Percentiles rank a stretch among this genome's conserved stretches.
phyloP scores from a whole-genome alignment of 2,888 invertebrate genomes.

The Hirtodrosophila confusa region DNA sequence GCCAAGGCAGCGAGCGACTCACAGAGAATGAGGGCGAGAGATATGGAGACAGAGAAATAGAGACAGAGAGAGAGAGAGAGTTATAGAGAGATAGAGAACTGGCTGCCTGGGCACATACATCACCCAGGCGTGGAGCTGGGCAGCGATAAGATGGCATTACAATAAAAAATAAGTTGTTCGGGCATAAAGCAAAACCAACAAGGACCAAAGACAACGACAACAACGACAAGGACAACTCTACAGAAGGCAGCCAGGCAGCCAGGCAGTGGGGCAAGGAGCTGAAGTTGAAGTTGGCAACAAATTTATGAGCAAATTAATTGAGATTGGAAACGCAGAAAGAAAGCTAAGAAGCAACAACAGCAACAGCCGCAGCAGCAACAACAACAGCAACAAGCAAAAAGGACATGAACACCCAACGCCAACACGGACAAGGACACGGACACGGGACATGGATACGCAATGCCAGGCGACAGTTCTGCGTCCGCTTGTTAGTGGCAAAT shows the following conservation, averaged over 20 bases:
- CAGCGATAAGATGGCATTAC: constrained; percentile 73
- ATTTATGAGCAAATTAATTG: constrained; percentile 82
- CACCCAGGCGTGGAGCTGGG: constrained; percentile 42
- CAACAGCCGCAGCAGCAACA: constrained; percentile 10
- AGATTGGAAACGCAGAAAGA: constrained; percentile 78
- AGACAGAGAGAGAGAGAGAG: background rate
- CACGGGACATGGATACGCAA: constrained; percentile 54
- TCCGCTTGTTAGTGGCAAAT: constrained; percentile 68
- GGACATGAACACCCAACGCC: constrained; percentile 22
- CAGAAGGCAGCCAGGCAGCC: constrained; percentile 4
- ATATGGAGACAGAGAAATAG: background rate
- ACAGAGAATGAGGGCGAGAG: background rate
- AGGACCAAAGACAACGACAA: constrained; percentile 34
- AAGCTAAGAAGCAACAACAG: constrained; percentile 40
- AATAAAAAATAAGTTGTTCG: constrained; percentile 70
- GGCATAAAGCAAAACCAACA: constrained; percentile 71
- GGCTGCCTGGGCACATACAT: constrained; percentile 63
- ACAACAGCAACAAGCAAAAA: constrained; percentile 9
- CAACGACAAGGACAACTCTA: constrained; percentile 48
- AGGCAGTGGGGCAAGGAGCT: constrained; percentile 5
- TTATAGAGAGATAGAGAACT: constrained; percentile 11
- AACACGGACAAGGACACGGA: constrained; percentile 4
- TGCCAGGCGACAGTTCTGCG: constrained; percentile 56
- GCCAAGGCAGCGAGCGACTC: constrained; percentile 34
- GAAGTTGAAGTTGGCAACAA: constrained; percentile 69